Base-by-base conservation (phyloP, 2,888 invertebrate genomes). In the Cerastis rubricosa region DNA sequence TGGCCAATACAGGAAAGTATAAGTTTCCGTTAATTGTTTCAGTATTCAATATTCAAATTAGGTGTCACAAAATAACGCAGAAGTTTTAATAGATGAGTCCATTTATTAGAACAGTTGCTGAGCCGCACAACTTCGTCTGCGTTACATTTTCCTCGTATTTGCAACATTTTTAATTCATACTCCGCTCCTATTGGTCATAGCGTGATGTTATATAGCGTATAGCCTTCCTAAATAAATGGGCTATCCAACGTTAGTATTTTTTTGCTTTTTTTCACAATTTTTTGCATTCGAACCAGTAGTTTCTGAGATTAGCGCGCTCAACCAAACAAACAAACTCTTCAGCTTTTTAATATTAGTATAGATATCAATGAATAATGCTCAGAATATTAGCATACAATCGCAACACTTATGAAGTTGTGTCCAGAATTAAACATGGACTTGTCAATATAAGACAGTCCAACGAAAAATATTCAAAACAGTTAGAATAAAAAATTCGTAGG, bases 361-460 rank as follows among this genome's bases (percentile, higher is more conserved):
- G n/a, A n/a, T n/a, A 81, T 81, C 69, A 77, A 76, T 74, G 67
- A 71, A 71, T 78, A 74, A 77, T 83, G 79, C 74, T 75, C 63
- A n/a, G 74, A 61, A 67, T 81, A 90, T 92, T 91, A 87, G 88
- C 92, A 92, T 91, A 92, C 92, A 92, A 92, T 92, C 81, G 90
- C 81, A 81, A 83, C 80, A 86, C 80, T 86, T 89, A 86, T 74
- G 76, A 76, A 77, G 78, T 64, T 80, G 85, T 89, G 89, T 70
- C 76, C 73, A 80, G 90, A 90, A 87, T 89, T 64, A 78, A 76
- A 81, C 75, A 66, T 74, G 25, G 22, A 7, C 65, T 12, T 76
- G 71, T 65, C 71, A 67, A 76, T 80, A 74, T 63, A 63, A 77
- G n/a, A 74, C 47, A 49, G 47, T 71, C 14, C 35, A 69, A 35